These are phyloP conservation scores for Aporrectodea caliginosa DNA, from an alignment of 1,140 invertebrate species.

Conservation along the genomic window DNA sequence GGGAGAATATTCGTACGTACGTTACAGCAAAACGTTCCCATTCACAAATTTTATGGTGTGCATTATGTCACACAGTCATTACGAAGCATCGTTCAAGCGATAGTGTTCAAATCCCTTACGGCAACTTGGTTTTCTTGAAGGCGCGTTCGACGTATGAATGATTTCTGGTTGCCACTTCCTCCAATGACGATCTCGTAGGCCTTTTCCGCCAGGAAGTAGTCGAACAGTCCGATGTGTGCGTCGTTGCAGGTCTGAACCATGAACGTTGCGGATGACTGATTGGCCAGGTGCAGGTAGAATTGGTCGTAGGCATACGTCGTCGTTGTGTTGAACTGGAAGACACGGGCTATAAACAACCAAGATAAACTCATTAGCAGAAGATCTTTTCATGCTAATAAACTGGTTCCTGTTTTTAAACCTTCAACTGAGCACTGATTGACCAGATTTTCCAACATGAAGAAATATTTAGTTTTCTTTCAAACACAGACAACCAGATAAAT, in stretches of 20 bases:
- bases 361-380: no score
- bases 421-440: no score
- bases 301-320: not conserved
- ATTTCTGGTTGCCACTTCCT: not conserved
- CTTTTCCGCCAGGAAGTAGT: constrained; percentile 6
- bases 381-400: no score
- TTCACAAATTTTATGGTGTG: no score
- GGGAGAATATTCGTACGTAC: no score
- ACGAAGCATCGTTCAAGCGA: no score
- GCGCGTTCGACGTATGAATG: not conserved
- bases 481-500: no score
- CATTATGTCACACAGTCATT: no score
- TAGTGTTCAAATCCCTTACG: not conserved
- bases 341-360: not conserved
- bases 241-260: constrained; percentile 12
- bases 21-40: no score
- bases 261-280: not conserved
- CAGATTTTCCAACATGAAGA: no score
- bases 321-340: not conserved
- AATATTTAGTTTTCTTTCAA: no score
- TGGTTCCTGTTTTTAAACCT: no score
- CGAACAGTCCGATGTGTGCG: constrained; percentile 12
- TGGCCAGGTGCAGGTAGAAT: not conserved
- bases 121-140: not conserved
- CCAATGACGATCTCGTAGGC: constrained; percentile 13